Evolutionary conservation across 2,797 vertebrate genomes (phyloP), one percentile per base, ranked within the genome.

Genomic region (Percopsis omiscomaycus): DNA sequence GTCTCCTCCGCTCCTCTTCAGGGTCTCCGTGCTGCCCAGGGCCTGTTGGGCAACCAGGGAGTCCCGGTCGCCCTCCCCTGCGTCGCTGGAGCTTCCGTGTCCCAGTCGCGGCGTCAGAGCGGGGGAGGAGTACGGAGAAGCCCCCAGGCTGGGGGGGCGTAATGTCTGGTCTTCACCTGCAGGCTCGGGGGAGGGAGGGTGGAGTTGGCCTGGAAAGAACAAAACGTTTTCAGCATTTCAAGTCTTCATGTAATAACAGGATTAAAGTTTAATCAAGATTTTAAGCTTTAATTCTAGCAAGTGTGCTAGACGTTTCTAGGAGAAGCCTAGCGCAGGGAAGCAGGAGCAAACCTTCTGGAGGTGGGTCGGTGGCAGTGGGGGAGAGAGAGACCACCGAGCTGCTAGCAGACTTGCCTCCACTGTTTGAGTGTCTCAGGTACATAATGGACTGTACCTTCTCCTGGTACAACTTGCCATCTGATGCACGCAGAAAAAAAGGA

Each of bases 401-500:
- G 73, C 92, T 81, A 64, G 89, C 59, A 15, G 94, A 93, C 71
- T 90, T 94, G 12, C 94, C 95, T 68, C 94, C 93, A 47, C 92
- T 94, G 86, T 93, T 94, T 47, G 92, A 95, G 83, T 94, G 94
- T 70, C 95, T 93, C 78, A 98, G 87, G 82, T 92, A 91, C 89
- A 93, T 92, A 79, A 98, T 95, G 14, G 95, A 98, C 87, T 96
- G 95, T 11, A 99, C 92, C 78, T 98, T 99, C 84, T 98, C 97
- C 68, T 96, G 95, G 89, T 98, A 98, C 83, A 97, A 90, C 84
- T 96, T 98, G 61, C 95, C 98, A 87, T 99, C 98, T 99, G 83
- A 66, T 80, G 83, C 45, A 72, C 3, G 80, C 12, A 74, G 30
- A 73, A 37, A 75, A 69, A 56, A 64, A 73, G 73, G n/a, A n/a